Percentiles rank a stretch among this genome's conserved stretches.
Conservation (phyloP, 2,888 invertebrate species). For the Tipula vernalis region DNA sequence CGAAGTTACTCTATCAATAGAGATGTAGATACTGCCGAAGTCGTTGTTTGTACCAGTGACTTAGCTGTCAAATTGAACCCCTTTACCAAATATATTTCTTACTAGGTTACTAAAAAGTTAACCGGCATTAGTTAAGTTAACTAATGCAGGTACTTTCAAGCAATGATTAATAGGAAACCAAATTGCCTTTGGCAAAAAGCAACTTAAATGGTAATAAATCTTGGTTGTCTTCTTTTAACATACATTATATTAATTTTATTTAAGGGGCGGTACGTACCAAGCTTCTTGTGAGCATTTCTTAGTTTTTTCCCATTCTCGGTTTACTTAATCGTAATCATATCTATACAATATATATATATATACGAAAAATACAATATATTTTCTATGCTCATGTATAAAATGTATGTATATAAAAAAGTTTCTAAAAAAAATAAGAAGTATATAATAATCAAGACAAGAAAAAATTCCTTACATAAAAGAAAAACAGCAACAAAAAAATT, state of each 20-base stretch:
- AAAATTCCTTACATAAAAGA: neutral
- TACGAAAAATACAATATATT: neutral
- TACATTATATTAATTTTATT: neutral
- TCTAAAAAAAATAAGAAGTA: neutral
- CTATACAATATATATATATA: neutral
- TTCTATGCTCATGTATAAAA: neutral
- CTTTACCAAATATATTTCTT: no score
- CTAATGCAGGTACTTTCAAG: no score
- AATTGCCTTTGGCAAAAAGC: no score
- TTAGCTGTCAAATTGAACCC: no score
- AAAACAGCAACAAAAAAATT: neutral
- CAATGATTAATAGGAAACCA: no score
- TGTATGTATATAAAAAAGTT: neutral
- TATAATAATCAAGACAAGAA: neutral
- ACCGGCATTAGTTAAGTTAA: no score
- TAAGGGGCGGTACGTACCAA: neutral
- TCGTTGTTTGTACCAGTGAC: no score
- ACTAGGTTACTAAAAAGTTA: no score
- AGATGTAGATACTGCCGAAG: no score
- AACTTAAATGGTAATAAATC: no score
- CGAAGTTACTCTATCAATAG: no score
- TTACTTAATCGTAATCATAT: neutral
- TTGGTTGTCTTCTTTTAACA: neutral
- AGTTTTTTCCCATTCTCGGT: neutral
- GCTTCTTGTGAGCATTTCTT: neutral